Evolutionary conservation across 2,113 vertebrate genomes (phyloP), one percentile per base, ranked within the genome.

Genomic region (Lepus americanus): DNA sequence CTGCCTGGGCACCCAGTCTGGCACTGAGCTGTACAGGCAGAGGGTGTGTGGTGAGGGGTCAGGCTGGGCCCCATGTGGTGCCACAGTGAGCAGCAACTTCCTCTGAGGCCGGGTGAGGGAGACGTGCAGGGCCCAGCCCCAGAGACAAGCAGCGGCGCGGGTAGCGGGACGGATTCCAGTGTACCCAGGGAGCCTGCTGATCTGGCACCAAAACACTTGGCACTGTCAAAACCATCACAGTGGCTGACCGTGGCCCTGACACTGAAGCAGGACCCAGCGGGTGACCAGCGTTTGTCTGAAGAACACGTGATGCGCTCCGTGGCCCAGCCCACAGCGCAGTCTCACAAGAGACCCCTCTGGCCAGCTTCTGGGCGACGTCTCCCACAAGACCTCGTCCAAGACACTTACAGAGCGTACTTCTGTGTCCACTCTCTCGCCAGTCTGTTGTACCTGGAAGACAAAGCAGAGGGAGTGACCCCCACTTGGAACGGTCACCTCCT

Each of bases 371-470:
- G 36, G 83, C 73, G 83, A 17, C 6, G 61, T 86, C 76, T 92
- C 76, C 70, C 4, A 3, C 6, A 36, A 78, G 77, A 63, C n/a
- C 69, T 89, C 13, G 17, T 59, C 67, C 0, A 4, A 84, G 79
- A 87, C 92, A 66, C 86, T 93, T 83, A 97, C 92, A 95, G 83
- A 51, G 97, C 96, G 49, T 96, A 95, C 89, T 95, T 96, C 92
- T 95, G 90, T 51, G 96, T 96, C 94, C 94, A 96, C 36, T 97
- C 93, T 96, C 94, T 96, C 19, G 94, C 96, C 76, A 93, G 92
- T 90, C 94, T 95, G 93, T 93, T 96, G 92, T 94, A 96, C 76
- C 96, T 95, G 51, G 69, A 96, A 82, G 76, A 92, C 78, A 92
- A 55, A 59, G 64, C 87, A 94, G 82, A 96, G 6, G 33, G 14